Conservation (phyloP, 2,797 vertebrate genomes). For the Harpagifer antarcticus region DNA sequence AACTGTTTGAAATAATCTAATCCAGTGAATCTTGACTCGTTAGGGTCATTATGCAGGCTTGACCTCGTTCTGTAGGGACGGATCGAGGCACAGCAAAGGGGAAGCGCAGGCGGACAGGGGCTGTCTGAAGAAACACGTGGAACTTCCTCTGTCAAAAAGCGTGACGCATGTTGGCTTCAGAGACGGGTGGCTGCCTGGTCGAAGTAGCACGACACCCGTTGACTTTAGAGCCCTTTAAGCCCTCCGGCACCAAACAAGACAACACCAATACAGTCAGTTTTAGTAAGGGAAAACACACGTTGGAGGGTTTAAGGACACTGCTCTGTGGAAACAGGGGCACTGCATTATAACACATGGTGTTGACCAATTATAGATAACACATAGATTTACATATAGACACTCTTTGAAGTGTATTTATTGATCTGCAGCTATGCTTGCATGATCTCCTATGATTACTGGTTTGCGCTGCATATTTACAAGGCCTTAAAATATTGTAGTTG, state of each 20-base stretch:
- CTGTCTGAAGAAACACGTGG: constrained; percentile 74
- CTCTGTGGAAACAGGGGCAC: constrained; percentile 35
- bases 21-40: constrained; percentile 82
- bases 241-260: constrained; percentile 72
- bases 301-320: constrained; percentile 52
- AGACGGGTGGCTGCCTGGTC: constrained; percentile 81
- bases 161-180: constrained; percentile 68
- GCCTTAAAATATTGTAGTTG: not conserved
- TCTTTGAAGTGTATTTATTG: constrained; percentile 10
- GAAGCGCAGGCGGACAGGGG: constrained; percentile 58
- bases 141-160: constrained; percentile 74
- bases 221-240: constrained; percentile 76
- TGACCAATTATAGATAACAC: constrained; percentile 46
- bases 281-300: constrained; percentile 39
- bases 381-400: constrained; percentile 41
- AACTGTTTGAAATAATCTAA: constrained; percentile 82
- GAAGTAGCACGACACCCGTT: constrained; percentile 82
- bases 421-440: not conserved
- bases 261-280: constrained; percentile 73
- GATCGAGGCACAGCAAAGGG: constrained; percentile 70
- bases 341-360: constrained; percentile 22
- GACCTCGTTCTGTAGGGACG: constrained; percentile 84
- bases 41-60: constrained; percentile 84
- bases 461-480: not conserved
- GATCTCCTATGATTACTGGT: constrained; percentile 2